Base-by-base conservation (phyloP, 92 coral and sea anemone species). In the Epizoanthus fatuus region DNA sequence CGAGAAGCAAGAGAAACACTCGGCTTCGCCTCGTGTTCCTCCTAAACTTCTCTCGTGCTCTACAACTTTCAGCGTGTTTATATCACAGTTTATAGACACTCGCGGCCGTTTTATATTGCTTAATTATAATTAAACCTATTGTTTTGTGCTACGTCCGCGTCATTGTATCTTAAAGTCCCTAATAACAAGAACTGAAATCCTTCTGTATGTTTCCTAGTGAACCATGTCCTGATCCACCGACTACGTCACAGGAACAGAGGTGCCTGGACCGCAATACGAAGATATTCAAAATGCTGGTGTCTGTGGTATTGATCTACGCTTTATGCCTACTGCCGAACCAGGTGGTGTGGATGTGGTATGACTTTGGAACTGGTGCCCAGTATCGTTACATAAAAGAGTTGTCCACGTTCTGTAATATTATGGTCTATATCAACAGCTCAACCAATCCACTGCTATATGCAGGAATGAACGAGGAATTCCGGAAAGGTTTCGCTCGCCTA, bases 321-420 rank as follows among this genome's bases (percentile, higher is more conserved):
- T 42, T 95, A 11, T 93, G 98, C 69, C 85, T 95, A 16, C 84
- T 97, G 40, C 99, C 99, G 76, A 95, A 95, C 69, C 99, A 97
- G 85, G 86, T 97, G 39, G 94, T 95, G 59, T 97, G 99, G 99
- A 76, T 97, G 91, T 94, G 95, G 98, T n/a, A 74, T 11, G 98
- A 94, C 86, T 94, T 94, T 75, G 98, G 98, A 14, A 72, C 89
- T 75, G 98, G 98, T 14, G 45, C 65, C 5, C 25, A 72, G 16
- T 92, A 86, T 69, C 75, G 69, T 19, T 75, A 78, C 62, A 4
- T 87, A 12, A 60, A 81, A 15, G 89, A 84, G 45, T 63, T 92
- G 22, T 79, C 87, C 17, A 87, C 95, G 25, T 92, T 94, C 73
- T 86, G 94, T 8, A 91, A 95, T 42, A 85, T 94, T 52, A 81